Base-by-base conservation (phyloP, 2,113 vertebrate genomes). In the Semicossyphus pulcher region DNA sequence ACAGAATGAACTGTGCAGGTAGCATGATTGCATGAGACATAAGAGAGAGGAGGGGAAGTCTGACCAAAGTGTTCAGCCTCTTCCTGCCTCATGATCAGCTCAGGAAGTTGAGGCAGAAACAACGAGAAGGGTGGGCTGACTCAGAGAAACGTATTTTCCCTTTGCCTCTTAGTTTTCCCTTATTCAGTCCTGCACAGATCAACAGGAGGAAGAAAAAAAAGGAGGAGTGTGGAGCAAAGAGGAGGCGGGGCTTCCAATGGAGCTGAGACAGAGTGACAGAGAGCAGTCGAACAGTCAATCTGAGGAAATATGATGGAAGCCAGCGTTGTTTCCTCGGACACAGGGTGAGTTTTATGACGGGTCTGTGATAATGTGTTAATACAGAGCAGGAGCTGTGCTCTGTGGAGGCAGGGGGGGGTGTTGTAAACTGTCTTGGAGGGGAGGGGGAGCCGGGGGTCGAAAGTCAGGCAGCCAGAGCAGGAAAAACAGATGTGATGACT, bases 401-500 rank as follows among this genome's bases (percentile, higher is more conserved):
- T 39, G 53, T 5, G 0, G 26, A 10, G 34, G 39, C 2, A n/a
- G 2, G 47, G 11, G 29, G 64, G 42, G 21, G 1, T 15, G 65
- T 16, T 48, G 20, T 2, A 2, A 68, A 58, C 32, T 23, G 37
- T 0, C 10, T 1, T 11, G 10, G 51, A 39, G 12, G 12, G 47
- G 20, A 42, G 60, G 66, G 53, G 70, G 54, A 4, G 41, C 10
- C 0, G 28, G 60, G 83, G 83, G 77, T 73, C 9, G 18, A 65
- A 59, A 76, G 76, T 85, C 71, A 80, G 63, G 67, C 48, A 65
- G 59, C 32, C 58, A 65, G 65, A 66, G 86, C 53, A 77, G 65
- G 82, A 84, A 92, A 89, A 89, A 85, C 89, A 91, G 91, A 91
- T 89, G 91, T 91, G 86, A 69, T 87, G 87, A 86, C 79, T 92